Conservation (phyloP, 2,888 invertebrate species). For the Coleophora flavipennella region DNA sequence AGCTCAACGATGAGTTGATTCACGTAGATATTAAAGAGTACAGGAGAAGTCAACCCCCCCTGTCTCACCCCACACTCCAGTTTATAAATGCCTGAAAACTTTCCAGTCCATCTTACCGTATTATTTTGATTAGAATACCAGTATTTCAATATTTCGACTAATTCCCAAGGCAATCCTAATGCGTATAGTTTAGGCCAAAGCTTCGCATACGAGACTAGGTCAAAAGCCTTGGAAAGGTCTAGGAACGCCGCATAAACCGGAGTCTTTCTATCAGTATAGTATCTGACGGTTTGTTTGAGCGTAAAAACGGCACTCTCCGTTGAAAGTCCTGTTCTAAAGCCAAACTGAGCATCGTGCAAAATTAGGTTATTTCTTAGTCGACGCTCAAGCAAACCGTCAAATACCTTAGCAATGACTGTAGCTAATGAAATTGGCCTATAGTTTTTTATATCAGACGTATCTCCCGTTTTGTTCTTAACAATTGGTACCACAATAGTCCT, state of each 20-base stretch:
- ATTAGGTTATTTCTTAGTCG: too few relatives aligned
- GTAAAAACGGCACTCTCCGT: too few relatives aligned
- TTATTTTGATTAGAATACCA: slow-evolving; percentile 4
- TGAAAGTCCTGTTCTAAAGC: too few relatives aligned
- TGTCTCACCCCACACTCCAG: slow-evolving; percentile 11
- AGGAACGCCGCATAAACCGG: slow-evolving; percentile 2
- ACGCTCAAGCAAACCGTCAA: slow-evolving; percentile 1
- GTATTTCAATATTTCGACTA: slow-evolving; percentile 4
- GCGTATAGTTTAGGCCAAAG: too few relatives aligned
- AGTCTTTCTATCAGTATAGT: slow-evolving; percentile 2
- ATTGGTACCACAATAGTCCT: neutral
- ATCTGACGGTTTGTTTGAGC: neutral
- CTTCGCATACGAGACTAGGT: neutral
- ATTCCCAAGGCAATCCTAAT: neutral
- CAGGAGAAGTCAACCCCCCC: slow-evolving; percentile 2
- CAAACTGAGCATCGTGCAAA: too few relatives aligned
- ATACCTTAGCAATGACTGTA: slow-evolving; percentile 5
- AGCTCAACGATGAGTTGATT: slow-evolving; percentile 3
- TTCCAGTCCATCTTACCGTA: slow-evolving; percentile 2
- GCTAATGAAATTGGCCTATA: slow-evolving; percentile 7
- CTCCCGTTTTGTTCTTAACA: neutral
- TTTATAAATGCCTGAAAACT: slow-evolving; percentile 2
- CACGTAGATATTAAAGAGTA: slow-evolving; percentile 3
- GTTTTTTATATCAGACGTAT: slow-evolving; percentile 3
- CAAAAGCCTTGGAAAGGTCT: slow-evolving; percentile 3